These are phyloP conservation scores for Myotis yumanensis DNA, from an alignment of 2,113 vertebrate species.

Conservation along the genomic window DNA sequence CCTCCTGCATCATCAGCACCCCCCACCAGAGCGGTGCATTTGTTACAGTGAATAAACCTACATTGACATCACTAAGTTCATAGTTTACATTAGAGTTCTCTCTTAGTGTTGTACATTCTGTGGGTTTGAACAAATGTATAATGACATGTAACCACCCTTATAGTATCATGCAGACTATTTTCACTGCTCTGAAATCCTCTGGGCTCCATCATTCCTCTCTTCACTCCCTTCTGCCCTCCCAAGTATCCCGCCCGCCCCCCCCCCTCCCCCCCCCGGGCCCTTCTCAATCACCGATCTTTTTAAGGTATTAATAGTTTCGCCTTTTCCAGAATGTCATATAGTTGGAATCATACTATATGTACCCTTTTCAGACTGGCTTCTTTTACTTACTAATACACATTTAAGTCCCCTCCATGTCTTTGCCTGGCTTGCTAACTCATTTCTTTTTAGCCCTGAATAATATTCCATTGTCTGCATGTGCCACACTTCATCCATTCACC, in stretches of 20 bases:
- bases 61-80: too few relatives aligned
- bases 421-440: not conserved
- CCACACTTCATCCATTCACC: not conserved
- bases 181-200: not conserved
- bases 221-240: too few relatives aligned
- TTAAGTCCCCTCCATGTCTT: not conserved
- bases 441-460: not conserved
- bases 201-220: not conserved
- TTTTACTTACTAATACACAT: not conserved
- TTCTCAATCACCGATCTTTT: not conserved
- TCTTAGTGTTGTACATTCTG: not conserved
- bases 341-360: not conserved
- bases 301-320: not conserved
- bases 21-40: not conserved
- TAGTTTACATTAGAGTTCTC: not conserved
- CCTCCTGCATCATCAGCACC: too few relatives aligned
- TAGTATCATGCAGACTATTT: not conserved
- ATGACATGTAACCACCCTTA: not conserved
- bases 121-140: not conserved
- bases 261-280: not conserved
- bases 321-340: not conserved
- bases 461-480: not conserved
- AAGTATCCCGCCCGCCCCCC: too few relatives aligned
- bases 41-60: not conserved
- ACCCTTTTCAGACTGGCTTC: not conserved